Evolutionary conservation across 1,140 invertebrate genomes (phyloP), one percentile per base, ranked within the genome.

Genomic region (Goniozus legneri): DNA sequence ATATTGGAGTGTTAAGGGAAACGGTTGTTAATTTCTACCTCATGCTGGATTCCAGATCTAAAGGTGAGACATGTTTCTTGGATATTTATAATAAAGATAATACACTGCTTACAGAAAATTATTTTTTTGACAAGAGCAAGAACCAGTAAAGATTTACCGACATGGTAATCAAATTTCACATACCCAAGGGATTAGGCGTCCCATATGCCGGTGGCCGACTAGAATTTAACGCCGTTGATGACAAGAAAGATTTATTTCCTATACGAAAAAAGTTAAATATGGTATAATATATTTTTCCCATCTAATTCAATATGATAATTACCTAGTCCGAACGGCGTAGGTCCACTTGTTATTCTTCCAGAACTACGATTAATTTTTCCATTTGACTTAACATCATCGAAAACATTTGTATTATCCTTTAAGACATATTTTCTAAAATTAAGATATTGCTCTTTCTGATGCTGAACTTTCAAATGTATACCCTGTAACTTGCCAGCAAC

Each of bases 391-490:
- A 67, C 63, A 27, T 78, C 78, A 35, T 89, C 84, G 61, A 92
- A 92, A 3, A 92, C 84, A 65, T 92, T 86, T 7, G 83, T 84
- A 21, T 79, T 79, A 62, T 93, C 91, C 51, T 89, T 87, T 20
- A 90, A 75, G 4, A 88, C 79, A 46, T 89, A 85, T 62, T 86
- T 88, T 14, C 89, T 71, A 32, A 91, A 81, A 60, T 88, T 89
- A 0, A 91, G 69, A 65, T 89, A 93, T 37, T 89, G 85, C 52
- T 91, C 87, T 69, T 92, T 92, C 61, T 91, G 88, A 3, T 82
- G 80, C 56, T 88, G 83, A 4, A 83, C 84, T 46, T 82, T 82
- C 54, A 85, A 76, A 68, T 94, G 90, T 1, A 92, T 81, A 2
- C 84, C 82, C 58, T 94, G 90, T 15, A 94, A 64, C 41, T 87